Base-by-base conservation (phyloP, 1,140 invertebrate genomes). In the Caenorhabditis remanei region DNA sequence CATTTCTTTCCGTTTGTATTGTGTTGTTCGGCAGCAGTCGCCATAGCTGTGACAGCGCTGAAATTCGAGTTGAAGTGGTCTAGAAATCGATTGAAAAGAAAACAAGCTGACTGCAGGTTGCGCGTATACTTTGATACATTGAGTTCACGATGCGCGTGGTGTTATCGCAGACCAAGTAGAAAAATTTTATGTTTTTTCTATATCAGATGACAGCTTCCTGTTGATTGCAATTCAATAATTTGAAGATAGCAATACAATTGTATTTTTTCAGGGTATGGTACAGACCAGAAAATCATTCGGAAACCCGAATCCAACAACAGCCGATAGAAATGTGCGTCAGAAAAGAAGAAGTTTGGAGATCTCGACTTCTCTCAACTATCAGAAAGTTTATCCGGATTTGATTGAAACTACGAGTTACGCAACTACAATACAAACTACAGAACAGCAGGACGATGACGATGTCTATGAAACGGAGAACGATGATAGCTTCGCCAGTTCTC, bases 1-100 rank as follows among this genome's bases (percentile, higher is more conserved):
- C 46, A 79, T n/a, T 79, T 79, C 14, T 79, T 79, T 13, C 71
- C 71, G 24, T 50, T 79, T 32, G 71, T 79, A 24, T 79, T 79
- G 11, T 79, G 46, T 13, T 79, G 71, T n/a, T 79, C 71, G 40
- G 71, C 71, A 16, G 46, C 43, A 24, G 13, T 79, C 0, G 71
- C 19, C 71, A 79, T 79, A 14, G 50, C 50, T 53, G 6, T 46
- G 16, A 11, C 4, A 46, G 6, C 40, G 14, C 46, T 16, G 0
- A 14, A 19, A n/a, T 19, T 21, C 21, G 11, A 50, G 14, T 13
- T 6, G 46, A 79, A 50, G 21, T 9, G 21, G 11, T 50, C 24
- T 41, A 53, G 46, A 79, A 53, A 79, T 71, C 65, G 65, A 71
- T 71, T 71, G 43, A 41, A 46, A 71, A 32, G 32, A 32, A 71